Base-by-base conservation (phyloP, 1,140 invertebrate genomes). In the Matsumurasca onukii region DNA sequence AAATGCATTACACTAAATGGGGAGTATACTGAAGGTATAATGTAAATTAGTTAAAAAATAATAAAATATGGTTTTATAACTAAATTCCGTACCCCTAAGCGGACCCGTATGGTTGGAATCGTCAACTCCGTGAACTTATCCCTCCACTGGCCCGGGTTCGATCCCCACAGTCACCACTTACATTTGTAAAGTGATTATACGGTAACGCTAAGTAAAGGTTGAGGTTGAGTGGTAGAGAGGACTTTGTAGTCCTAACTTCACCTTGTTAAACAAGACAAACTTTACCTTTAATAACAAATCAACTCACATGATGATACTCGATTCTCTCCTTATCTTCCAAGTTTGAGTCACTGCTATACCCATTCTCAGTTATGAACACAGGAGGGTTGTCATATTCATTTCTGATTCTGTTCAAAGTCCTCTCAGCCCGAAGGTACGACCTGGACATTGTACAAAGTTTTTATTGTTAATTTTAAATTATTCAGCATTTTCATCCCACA, bases 361-460 rank as follows among this genome's bases (percentile, higher is more conserved):
- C 91, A 75, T 91, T 92, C 82, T 92, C 91, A 0, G 88, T 88
- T 1, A 93, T 80, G 5, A 87, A 78, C 1, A 91, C 79, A n/a
- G 78, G 73, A 0, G 85, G 82, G 76, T 88, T 86, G 52, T 82
- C 77, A 73, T 89, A 92, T 12, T 82, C 77, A 0, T 79, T 75
- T 59, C 82, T 82, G 13, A 92, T 82, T 82, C 85, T 88, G 45
- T 85, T 85, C 13, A 91, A 74, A 29, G 87, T 76, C 85, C 27
- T 88, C 81, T 67, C 92, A 83, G 9, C 89, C 90, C 81, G 85
- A 87, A 9, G 89, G 89, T 29, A 86, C 83, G 1, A 80, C 74
- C 76, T 82, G 34, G 34, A 39, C 34, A 39, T 39, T 39, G 17
- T 9, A 39, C 5, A 39, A 39, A 17, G 34, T 5, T 39, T 39